phyloP scores from a whole-genome alignment of 2,888 invertebrate genomes.

The Diarsia brunnea region DNA sequence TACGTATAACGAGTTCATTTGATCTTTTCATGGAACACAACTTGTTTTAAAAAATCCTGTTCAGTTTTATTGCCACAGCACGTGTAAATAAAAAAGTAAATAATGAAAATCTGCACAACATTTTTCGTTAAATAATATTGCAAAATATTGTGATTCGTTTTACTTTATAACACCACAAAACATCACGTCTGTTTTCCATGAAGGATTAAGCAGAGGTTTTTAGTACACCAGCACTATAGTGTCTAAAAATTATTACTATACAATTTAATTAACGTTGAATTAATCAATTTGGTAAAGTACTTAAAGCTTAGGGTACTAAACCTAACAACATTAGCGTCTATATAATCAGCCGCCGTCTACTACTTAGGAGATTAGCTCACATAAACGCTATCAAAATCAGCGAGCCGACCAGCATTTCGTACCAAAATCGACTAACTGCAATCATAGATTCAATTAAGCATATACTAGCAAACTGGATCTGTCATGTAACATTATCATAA shows the following conservation, averaged over 20 bases:
- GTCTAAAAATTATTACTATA: background rate
- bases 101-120: background rate
- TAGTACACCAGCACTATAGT: background rate
- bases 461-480: slow-evolving; percentile 2
- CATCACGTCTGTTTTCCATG: background rate
- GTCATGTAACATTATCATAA: slow-evolving; percentile 25
- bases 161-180: background rate
- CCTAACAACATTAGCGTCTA: slow-evolving; percentile 20
- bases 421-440: slow-evolving; percentile 20
- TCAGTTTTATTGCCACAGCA: background rate
- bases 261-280: background rate
- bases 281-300: slow-evolving; percentile 11
- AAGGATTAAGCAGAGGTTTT: background rate
- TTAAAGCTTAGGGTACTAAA: slow-evolving; percentile 6
- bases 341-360: background rate
- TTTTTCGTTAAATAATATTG: slow-evolving; percentile 5
- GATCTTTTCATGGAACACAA: background rate
- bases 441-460: slow-evolving; percentile 18
- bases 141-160: background rate
- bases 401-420: slow-evolving; percentile 17
- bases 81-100: background rate
- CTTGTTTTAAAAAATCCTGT: background rate
- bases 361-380: slow-evolving; percentile 23
- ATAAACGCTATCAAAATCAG: slow-evolving; percentile 41
- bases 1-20: background rate